Evolutionary conservation across 1,140 invertebrate genomes (phyloP).

Genomic region (Drosophila grimshawi): DNA sequence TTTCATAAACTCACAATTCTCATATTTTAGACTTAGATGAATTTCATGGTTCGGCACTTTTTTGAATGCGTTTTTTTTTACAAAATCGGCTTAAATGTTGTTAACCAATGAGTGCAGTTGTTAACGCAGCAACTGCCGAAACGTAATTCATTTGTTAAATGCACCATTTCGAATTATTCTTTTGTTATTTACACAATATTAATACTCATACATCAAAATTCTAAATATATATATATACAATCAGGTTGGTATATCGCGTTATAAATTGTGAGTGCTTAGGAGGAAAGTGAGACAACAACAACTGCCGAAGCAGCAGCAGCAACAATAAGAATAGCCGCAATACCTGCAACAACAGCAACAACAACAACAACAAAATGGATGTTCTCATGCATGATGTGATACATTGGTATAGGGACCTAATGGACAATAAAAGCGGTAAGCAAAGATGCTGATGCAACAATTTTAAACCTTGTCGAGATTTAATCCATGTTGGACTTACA

Average conservation of each 20-base stretch:
- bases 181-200: neutral
- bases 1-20: no score
- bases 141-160: neutral
- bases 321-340: constrained; percentile 1
- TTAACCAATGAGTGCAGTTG: neutral
- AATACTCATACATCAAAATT: neutral
- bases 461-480: no score
- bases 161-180: no score
- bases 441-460: neutral
- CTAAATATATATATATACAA: neutral
- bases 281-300: neutral
- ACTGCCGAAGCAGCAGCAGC: neutral
- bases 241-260: neutral
- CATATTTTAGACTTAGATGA: no score
- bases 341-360: neutral
- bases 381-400: constrained; percentile 87
- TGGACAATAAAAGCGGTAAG: constrained; percentile 93
- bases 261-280: neutral
- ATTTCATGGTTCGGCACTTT: no score
- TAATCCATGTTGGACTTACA: constrained; percentile 79
- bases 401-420: constrained; percentile 90
- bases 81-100: no score
- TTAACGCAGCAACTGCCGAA: neutral
- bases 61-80: no score
- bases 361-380: constrained; percentile 63